phyloP scores from a whole-genome alignment of 2,888 invertebrate genomes.

The Cryptosula pallasiana region DNA sequence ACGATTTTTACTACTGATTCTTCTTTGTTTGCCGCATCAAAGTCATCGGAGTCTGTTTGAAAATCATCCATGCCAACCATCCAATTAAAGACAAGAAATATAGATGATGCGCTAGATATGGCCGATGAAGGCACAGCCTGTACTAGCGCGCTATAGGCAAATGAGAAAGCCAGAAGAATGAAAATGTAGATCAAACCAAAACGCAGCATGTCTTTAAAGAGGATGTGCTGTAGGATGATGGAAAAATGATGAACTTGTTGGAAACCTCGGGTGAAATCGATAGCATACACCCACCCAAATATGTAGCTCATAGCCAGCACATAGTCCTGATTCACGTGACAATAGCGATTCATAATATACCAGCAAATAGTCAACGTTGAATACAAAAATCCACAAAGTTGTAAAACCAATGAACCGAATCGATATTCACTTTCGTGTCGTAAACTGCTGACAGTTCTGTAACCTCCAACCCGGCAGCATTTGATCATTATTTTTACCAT shows the following conservation, averaged over 20 bases:
- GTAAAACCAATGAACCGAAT: constrained; percentile 3
- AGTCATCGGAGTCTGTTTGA: constrained; percentile 27
- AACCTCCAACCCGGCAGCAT: background rate
- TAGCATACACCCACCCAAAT: constrained; percentile 47
- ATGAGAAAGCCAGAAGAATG: constrained; percentile 45
- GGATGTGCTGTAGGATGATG: constrained; percentile 46
- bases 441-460: background rate
- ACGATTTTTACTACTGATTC: constrained; percentile 35
- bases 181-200: constrained; percentile 47
- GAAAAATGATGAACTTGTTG: constrained; percentile 46
- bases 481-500: background rate
- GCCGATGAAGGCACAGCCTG: constrained; percentile 32
- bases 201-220: constrained; percentile 42
- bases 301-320: constrained; percentile 40
- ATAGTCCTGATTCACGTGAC: constrained; percentile 37
- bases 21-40: constrained; percentile 32
- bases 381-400: constrained; percentile 33
- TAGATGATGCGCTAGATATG: constrained; percentile 31
- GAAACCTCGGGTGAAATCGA: constrained; percentile 46
- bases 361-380: constrained; percentile 37
- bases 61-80: constrained; percentile 48
- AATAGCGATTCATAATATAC: constrained; percentile 34
- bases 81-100: constrained; percentile 45
- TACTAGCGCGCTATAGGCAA: constrained; percentile 43
- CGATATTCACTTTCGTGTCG: background rate